phyloP scores from a whole-genome alignment of 2,888 invertebrate genomes.

The Drosophila nr. perissopoda region DNA sequence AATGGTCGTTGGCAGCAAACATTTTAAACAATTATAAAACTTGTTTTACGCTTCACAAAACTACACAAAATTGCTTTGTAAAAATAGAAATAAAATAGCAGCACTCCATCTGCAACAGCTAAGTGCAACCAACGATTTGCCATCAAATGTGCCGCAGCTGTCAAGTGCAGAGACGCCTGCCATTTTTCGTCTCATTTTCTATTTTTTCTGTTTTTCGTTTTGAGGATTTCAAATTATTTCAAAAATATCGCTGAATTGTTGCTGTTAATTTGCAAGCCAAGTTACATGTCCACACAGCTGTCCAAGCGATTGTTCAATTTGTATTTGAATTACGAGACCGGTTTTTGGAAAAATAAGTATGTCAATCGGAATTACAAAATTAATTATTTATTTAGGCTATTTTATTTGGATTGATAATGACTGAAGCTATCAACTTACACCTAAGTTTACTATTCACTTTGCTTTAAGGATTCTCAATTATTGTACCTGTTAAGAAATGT shows the following conservation, averaged over 20 bases:
- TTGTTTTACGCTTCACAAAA: slow-evolving; percentile 77
- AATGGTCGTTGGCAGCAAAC: slow-evolving; percentile 72
- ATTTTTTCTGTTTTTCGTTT: slow-evolving; percentile 10
- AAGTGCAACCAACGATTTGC: slow-evolving; percentile 72
- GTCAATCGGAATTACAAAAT: not conserved
- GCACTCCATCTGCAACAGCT: slow-evolving; percentile 36
- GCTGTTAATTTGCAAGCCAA: slow-evolving; percentile 20
- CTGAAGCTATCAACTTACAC: not conserved
- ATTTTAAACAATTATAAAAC: slow-evolving; percentile 79
- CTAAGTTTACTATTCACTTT: not conserved
- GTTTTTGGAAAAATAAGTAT: not conserved
- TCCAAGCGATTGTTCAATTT: slow-evolving; percentile 26
- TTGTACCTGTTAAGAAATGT: not conserved
- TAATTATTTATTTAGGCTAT: not conserved
- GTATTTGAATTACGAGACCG: slow-evolving; percentile 1
- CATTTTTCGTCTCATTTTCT: slow-evolving; percentile 20
- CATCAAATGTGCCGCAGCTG: slow-evolving; percentile 77
- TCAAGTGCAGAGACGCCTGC: slow-evolving; percentile 67
- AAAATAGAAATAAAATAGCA: slow-evolving; percentile 23
- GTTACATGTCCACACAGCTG: not conserved
- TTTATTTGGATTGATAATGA: not conserved
- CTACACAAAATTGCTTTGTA: slow-evolving; percentile 42
- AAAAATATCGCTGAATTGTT: slow-evolving; percentile 32
- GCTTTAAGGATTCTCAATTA: not conserved
- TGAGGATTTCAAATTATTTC: slow-evolving; percentile 31